These are phyloP conservation scores for Drosophila helvetica DNA, from an alignment of 2,888 invertebrate species.

Conservation along the genomic window DNA sequence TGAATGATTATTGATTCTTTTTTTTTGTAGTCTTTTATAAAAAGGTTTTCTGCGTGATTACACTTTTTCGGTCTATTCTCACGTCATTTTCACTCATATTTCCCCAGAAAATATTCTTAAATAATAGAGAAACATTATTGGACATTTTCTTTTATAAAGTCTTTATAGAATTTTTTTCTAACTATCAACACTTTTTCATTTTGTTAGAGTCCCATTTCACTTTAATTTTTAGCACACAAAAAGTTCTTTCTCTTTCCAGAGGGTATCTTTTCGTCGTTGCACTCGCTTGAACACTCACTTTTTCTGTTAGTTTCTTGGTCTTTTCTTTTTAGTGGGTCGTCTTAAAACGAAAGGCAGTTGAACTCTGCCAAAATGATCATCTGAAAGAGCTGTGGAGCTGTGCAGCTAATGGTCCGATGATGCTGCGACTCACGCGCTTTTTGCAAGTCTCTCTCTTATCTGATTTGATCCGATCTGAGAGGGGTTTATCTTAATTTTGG, in stretches of 20 bases:
- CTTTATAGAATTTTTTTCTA: not conserved
- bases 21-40: no score
- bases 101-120: no score
- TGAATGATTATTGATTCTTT: no score
- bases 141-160: no score
- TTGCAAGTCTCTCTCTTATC: conserved; percentile 31
- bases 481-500: conserved; percentile 6
- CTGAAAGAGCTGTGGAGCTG: conserved; percentile 2
- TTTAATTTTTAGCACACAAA: not conserved
- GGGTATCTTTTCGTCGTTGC: not conserved
- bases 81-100: no score
- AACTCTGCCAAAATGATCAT: conserved; percentile 58
- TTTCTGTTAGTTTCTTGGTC: conserved; percentile 55
- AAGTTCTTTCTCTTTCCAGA: not conserved
- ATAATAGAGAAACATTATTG: no score
- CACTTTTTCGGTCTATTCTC: no score
- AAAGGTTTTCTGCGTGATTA: no score
- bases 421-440: conserved; percentile 22
- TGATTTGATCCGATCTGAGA: conserved; percentile 19
- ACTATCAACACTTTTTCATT: not conserved
- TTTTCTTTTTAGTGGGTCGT: conserved; percentile 69
- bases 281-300: conserved; percentile 44
- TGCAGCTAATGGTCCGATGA: conserved; percentile 2
- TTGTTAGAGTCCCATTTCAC: not conserved
- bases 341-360: conserved; percentile 64